phyloP scores from a whole-genome alignment of 2,797 vertebrate species.

The Selene dorsalis region DNA sequence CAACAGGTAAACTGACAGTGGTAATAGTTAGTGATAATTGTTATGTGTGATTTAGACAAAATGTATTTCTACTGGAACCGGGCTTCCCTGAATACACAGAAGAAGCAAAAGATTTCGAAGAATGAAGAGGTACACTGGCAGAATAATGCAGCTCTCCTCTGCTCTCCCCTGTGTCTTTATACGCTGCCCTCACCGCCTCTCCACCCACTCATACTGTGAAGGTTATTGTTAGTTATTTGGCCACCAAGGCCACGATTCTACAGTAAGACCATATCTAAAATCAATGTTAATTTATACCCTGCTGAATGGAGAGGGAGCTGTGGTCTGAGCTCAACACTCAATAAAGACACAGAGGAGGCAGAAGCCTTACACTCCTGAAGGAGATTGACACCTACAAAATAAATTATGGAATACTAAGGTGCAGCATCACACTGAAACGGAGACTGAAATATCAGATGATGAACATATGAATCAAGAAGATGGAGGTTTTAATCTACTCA shows the following conservation, averaged over 20 bases:
- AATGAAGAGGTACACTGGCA: conserved; percentile 25
- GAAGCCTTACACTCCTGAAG: conserved; percentile 23
- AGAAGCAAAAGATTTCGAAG: not conserved
- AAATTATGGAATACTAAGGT: not conserved
- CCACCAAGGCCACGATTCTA: conserved; percentile 62
- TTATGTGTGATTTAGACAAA: not conserved
- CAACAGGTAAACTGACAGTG: conserved; percentile 63
- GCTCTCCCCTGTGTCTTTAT: conserved; percentile 31
- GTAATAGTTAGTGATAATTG: not conserved
- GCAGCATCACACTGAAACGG: not conserved
- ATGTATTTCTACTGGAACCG: not conserved
- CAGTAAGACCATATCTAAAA: conserved; percentile 61
- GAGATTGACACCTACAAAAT: conserved; percentile 13
- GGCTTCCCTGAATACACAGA: conserved; percentile 7
- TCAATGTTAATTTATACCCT: conserved; percentile 72
- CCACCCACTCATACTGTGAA: conserved; percentile 46
- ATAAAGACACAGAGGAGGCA: conserved; percentile 41
- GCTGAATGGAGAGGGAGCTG: conserved; percentile 54
- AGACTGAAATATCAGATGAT: not conserved
- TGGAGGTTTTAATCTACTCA: not conserved
- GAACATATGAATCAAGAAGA: not conserved
- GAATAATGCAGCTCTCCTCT: conserved; percentile 19
- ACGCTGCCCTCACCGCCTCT: conserved; percentile 17
- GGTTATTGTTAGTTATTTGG: conserved; percentile 66
- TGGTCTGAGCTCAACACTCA: conserved; percentile 41